Evolutionary conservation across 2,888 invertebrate genomes (phyloP), one percentile per base, ranked within the genome.

Genomic region (Esperia sulphurella): DNA sequence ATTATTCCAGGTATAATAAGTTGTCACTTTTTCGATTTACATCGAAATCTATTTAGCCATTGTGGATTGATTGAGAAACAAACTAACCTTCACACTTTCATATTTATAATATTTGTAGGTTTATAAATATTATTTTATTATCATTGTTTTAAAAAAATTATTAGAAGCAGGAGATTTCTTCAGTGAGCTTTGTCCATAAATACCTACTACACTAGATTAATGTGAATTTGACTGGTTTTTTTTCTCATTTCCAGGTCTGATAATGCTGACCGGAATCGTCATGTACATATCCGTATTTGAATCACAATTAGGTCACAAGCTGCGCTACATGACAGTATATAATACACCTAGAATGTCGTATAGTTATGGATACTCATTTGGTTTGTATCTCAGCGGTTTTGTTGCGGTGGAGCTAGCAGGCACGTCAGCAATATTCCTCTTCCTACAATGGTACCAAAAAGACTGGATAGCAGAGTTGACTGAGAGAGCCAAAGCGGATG

Each of bases 271-370:
- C 61, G 97, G 96, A 43, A 92, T 97, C 79, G 96, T 97, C 70
- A 96, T 97, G 92, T 97, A 97, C 92, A 96, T 97, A 90, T 96
- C 97, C 49, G 94, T 96, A 69, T 94, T 97, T 79, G 97, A 97
- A 83, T 94, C 96, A 8, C 97, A 97, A 92, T 92, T 97, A 41
- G 96, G 96, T 41, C 94, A 94, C 69, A 97, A 97, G 82, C 90
- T 97, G 51, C 92, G 95, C 53, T 94, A 96, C 51, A 92, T 94
- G 71, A 95, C 96, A 14, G 92, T 94, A 45, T 92, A 95, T 51
- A 93, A 95, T 70, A 94, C 94, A 38, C 94, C 96, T 0, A 90
- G 94, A 46, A 96, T 97, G 90, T 95, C 94, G 50, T 96, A 96
- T 79, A 92, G 92, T 67, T 97, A 97, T 78, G 97, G 97, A 43